Percentiles rank a stretch among this genome's conserved stretches.
phyloP scores from a whole-genome alignment of 2,797 vertebrate species.

The Acanthis flammea region DNA sequence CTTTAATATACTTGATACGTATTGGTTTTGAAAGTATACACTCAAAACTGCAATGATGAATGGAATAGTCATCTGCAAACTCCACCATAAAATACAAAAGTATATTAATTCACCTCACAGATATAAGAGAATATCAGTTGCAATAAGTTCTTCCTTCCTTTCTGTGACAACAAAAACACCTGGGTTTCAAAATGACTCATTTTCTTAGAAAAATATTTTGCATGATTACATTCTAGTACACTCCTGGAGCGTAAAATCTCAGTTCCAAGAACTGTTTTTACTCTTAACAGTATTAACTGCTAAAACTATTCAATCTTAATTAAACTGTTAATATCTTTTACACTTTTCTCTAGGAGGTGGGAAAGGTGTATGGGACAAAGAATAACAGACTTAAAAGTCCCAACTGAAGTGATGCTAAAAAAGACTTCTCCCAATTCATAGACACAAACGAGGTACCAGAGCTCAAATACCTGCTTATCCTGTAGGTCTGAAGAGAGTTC shows the following conservation, averaged over 20 bases:
- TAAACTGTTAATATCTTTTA: neutral
- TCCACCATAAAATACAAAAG: neutral
- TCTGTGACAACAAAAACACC: neutral
- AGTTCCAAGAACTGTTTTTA: neutral
- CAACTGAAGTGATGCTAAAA: neutral
- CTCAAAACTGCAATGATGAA: neutral
- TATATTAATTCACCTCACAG: neutral
- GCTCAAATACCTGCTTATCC: constrained; percentile 90
- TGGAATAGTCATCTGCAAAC: accelerated
- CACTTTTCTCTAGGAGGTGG: neutral
- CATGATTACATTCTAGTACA: neutral
- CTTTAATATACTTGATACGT: neutral
- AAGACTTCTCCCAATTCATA: neutral
- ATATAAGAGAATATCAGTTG: neutral
- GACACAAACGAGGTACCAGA: neutral
- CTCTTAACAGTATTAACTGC: neutral
- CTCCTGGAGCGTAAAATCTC: neutral
- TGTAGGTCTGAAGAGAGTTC: constrained; percentile 98
- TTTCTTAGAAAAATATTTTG: neutral
- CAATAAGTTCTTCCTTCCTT: neutral
- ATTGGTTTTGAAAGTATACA: neutral
- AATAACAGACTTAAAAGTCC: neutral
- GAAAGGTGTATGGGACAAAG: neutral
- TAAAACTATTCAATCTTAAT: neutral
- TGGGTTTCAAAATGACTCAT: neutral